A percentile compares a stretch with the other conserved stretches of the same genome.
phyloP scores from a whole-genome alignment of 1,140 invertebrate genomes.

The Trinorchestia longiramus region DNA sequence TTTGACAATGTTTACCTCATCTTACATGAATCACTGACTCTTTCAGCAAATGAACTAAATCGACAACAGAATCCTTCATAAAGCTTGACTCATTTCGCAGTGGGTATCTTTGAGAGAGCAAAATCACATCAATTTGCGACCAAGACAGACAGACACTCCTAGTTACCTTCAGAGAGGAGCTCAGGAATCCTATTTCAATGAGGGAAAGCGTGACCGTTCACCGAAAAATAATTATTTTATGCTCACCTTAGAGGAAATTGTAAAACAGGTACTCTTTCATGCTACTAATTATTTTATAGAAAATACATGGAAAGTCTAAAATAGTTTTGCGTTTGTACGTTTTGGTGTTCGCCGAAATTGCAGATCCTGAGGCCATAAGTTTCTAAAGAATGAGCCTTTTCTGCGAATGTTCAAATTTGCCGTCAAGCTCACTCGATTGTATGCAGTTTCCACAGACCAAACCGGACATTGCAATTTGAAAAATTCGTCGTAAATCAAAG shows the following conservation, averaged over 20 bases:
- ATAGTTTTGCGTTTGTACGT: background rate
- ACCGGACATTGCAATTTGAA: background rate
- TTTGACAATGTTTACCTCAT: too few species aligned
- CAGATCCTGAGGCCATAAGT: background rate
- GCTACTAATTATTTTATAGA: background rate
- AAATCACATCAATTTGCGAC: background rate
- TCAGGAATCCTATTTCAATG: background rate
- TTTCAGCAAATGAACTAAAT: too few species aligned
- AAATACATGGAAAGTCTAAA: background rate
- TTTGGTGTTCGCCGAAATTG: background rate
- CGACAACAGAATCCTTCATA: background rate
- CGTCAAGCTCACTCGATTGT: background rate
- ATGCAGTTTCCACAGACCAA: background rate
- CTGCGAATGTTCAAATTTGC: background rate
- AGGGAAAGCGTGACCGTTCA: background rate
- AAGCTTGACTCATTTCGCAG: background rate
- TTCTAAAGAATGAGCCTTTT: background rate
- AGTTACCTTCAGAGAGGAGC: background rate
- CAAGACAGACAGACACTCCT: background rate
- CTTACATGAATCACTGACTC: too few species aligned
- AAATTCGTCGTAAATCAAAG: background rate
- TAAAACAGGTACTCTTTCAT: background rate
- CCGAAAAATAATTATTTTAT: background rate
- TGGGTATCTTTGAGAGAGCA: background rate
- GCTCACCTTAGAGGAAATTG: background rate